phyloP scores from a whole-genome alignment of 2,888 invertebrate species.

The Eupithecia dodoneata region DNA sequence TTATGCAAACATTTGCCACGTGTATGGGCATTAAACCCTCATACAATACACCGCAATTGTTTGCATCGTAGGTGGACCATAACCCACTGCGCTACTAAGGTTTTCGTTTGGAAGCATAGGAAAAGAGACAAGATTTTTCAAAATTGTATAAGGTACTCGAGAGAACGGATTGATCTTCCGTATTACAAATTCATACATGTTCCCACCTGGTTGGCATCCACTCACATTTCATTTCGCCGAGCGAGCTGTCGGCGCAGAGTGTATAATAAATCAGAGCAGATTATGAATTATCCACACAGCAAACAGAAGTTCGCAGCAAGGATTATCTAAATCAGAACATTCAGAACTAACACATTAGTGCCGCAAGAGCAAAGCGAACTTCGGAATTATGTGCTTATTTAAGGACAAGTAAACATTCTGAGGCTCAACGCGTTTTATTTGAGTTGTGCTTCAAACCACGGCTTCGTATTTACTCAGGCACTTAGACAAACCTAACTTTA shows the following conservation, averaged over 20 bases:
- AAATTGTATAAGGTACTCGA: background rate
- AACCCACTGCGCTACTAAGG: background rate
- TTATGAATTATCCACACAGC: constrained; percentile 4
- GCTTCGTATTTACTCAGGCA: constrained; percentile 25
- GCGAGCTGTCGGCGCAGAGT: background rate
- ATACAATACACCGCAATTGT: background rate
- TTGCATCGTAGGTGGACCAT: background rate
- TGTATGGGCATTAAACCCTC: background rate
- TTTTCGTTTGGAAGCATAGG: background rate
- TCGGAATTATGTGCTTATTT: constrained; percentile 25
- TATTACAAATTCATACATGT: constrained; percentile 1
- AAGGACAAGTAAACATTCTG: constrained; percentile 19
- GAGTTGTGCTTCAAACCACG: constrained; percentile 30
- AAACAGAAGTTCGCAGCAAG: background rate
- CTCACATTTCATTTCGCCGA: background rate
- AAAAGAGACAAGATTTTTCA: background rate
- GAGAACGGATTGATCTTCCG: background rate
- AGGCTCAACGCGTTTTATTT: constrained; percentile 28
- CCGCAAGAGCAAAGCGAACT: constrained; percentile 22
- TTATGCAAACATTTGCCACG: too few species aligned
- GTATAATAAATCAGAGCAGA: constrained; percentile 1
- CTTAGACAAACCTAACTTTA: constrained; percentile 12
- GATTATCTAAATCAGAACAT: constrained; percentile 7
- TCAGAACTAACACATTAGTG: constrained; percentile 12
- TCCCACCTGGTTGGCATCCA: background rate